Evolutionary conservation across 2,888 invertebrate genomes (phyloP).

Genomic region (Epinotia demarniana): DNA sequence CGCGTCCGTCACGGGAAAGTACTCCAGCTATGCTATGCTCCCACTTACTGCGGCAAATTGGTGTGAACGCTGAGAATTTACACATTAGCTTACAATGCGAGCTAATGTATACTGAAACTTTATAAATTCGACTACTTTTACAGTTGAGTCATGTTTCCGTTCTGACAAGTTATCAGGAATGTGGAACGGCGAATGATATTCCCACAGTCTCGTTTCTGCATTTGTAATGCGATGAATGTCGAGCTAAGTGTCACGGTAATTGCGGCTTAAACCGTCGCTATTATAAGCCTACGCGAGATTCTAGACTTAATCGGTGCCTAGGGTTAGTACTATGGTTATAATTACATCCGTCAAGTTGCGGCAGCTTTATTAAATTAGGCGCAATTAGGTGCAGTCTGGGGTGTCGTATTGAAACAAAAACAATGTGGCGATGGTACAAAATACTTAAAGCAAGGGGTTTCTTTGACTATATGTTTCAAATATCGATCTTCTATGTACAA

Average conservation of each 20-base stretch:
- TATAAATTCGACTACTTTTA: constrained; percentile 57
- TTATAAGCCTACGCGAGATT: constrained; percentile 42
- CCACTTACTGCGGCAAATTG: constrained; percentile 60
- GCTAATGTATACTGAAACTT: constrained; percentile 27
- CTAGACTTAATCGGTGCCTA: constrained; percentile 38
- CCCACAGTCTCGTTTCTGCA: constrained; percentile 62
- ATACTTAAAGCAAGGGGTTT: not conserved
- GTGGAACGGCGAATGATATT: constrained; percentile 70
- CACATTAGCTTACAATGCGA: constrained; percentile 43
- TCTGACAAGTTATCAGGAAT: constrained; percentile 75
- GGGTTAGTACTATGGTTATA: constrained; percentile 32
- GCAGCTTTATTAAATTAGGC: constrained; percentile 17
- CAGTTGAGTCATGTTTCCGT: constrained; percentile 75
- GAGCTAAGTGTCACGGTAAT: constrained; percentile 46
- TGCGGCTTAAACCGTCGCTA: constrained; percentile 31
- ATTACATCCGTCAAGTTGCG: constrained; percentile 32
- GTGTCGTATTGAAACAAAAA: constrained; percentile 10
- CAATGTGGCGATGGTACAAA: not conserved
- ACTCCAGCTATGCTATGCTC: constrained; percentile 68
- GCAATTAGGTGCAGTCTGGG: constrained; percentile 3
- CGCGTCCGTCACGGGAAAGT: constrained; percentile 80
- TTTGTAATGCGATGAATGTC: constrained; percentile 57
- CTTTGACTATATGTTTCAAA: not conserved
- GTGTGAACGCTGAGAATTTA: constrained; percentile 48
- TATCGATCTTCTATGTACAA: not conserved